Conservation (phyloP, 2,113 vertebrate genomes). For the Protobothrops mucrosquamatus region DNA sequence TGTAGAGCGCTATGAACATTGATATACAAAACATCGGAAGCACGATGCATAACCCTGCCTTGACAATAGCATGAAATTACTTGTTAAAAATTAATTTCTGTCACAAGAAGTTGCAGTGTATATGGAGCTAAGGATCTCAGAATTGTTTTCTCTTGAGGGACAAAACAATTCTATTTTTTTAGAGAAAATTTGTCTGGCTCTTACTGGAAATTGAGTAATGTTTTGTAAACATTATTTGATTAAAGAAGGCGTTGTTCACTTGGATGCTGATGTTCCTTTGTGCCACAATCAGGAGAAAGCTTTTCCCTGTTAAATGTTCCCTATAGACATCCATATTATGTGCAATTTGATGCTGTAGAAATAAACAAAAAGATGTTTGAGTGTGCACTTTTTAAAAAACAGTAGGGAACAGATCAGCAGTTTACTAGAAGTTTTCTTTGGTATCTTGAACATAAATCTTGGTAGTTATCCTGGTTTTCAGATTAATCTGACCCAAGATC, state of each 20-base stretch:
- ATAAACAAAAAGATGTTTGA: background rate
- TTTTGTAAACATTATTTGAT: conserved; percentile 15
- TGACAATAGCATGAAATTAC: background rate
- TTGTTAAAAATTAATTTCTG: background rate
- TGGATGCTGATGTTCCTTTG: background rate
- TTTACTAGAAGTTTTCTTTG: background rate
- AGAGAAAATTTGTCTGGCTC: background rate
- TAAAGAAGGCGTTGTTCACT: conserved; percentile 3
- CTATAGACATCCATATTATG: background rate
- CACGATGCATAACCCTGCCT: background rate
- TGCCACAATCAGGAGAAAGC: background rate
- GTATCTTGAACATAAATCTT: background rate
- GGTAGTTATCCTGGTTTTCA: background rate
- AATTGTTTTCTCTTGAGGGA: background rate
- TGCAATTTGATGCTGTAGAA: background rate
- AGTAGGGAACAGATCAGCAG: background rate
- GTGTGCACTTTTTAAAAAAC: background rate
- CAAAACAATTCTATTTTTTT: background rate
- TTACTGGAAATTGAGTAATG: background rate
- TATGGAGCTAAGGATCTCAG: background rate
- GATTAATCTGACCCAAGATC: background rate
- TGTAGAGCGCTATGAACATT: background rate
- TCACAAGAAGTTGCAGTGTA: background rate
- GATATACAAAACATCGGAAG: background rate
- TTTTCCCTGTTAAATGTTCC: background rate